phyloP scores from a whole-genome alignment of 2,888 invertebrate species.

The Calameuta pallipes region DNA sequence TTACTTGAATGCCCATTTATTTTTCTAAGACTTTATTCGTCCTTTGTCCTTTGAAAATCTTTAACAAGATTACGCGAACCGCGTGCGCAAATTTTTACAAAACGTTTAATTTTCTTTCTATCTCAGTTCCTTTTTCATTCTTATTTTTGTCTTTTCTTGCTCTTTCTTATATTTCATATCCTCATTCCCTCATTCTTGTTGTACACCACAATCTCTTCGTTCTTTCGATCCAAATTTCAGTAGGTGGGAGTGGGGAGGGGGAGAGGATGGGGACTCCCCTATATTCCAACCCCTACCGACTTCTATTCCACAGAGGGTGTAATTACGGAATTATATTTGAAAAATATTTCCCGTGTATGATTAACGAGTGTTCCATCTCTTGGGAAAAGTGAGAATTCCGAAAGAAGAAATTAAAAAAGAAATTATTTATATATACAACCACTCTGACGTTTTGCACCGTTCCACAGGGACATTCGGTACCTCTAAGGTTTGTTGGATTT shows the following conservation, averaged over 20 bases:
- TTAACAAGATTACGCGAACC: slow-evolving; percentile 8
- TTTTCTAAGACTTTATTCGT: slow-evolving; percentile 37
- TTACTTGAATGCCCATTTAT: slow-evolving; percentile 52
- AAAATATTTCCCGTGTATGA: slow-evolving; percentile 47
- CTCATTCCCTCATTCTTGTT: not conserved
- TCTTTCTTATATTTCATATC: slow-evolving; percentile 12
- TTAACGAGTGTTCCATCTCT: slow-evolving; percentile 46
- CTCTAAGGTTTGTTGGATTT: not conserved
- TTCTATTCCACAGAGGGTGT: slow-evolving; percentile 25
- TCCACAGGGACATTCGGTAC: not conserved
- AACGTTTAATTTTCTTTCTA: slow-evolving; percentile 6
- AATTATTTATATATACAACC: slow-evolving; percentile 32
- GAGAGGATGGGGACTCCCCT: no score
- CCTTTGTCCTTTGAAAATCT: slow-evolving; percentile 44
- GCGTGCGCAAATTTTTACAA: slow-evolving; percentile 8
- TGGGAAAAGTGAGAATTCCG: slow-evolving; percentile 21
- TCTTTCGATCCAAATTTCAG: not conserved
- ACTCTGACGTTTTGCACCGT: slow-evolving; percentile 13
- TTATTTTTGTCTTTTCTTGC: not conserved
- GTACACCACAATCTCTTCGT: not conserved
- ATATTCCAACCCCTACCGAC: not conserved
- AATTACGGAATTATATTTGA: slow-evolving; percentile 46
- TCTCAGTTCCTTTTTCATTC: not conserved
- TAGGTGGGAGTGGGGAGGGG: no score
- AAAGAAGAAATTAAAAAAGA: slow-evolving; percentile 31